Evolutionary conservation across 2,113 vertebrate genomes (phyloP).

Genomic region (Scytalopus superciliaris): DNA sequence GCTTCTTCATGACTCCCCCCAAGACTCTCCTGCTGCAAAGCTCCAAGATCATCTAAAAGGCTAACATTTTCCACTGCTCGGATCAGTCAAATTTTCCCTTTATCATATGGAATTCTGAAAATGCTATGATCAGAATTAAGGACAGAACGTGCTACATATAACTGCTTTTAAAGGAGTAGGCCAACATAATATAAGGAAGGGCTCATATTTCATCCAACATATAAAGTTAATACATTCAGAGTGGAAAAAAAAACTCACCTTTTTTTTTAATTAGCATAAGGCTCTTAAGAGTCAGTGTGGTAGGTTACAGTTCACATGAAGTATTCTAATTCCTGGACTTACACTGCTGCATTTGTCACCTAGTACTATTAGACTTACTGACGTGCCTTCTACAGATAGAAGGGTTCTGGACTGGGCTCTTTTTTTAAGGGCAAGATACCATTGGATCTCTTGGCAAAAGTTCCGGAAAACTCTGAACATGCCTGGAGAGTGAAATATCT

Average conservation of each 20-base stretch:
- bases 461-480: neutral
- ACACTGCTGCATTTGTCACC: neutral
- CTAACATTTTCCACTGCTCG: neutral
- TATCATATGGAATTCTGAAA: neutral
- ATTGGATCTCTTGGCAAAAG: neutral
- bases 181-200: neutral
- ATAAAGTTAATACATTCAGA: neutral
- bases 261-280: neutral
- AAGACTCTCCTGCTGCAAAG: neutral
- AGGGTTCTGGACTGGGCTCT: neutral
- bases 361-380: neutral
- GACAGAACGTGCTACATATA: neutral
- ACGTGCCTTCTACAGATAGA: neutral
- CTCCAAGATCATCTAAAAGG: neutral
- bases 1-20: neutral
- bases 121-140: neutral
- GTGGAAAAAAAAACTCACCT: rapidly evolving
- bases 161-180: neutral
- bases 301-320: neutral
- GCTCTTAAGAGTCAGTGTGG: neutral
- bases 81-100: neutral
- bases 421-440: neutral
- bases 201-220: neutral
- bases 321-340: neutral
- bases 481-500: neutral